Percentiles rank a stretch among this genome's conserved stretches.
Conservation (phyloP, 2,113 vertebrate species). For the Melozone crissalis region DNA sequence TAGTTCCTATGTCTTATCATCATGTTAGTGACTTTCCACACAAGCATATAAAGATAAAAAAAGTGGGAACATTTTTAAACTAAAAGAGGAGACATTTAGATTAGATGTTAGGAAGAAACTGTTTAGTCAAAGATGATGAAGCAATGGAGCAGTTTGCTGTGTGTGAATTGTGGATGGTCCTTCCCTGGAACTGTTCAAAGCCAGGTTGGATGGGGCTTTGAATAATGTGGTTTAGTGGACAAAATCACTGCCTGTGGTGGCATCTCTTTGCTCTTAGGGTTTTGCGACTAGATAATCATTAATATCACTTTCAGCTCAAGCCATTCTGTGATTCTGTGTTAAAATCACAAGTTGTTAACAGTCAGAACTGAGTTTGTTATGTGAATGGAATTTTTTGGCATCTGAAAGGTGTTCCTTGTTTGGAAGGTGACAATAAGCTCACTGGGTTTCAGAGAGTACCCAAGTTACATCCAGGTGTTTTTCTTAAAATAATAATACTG, state of each 20-base stretch:
- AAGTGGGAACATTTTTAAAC: background rate
- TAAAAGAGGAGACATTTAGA: background rate
- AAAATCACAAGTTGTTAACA: background rate
- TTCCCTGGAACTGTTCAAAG: background rate
- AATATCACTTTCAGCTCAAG: background rate
- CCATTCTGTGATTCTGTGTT: background rate
- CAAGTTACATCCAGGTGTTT: background rate
- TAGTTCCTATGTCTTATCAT: background rate
- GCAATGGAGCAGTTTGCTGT: background rate
- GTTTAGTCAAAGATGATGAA: background rate
- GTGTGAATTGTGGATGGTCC: background rate
- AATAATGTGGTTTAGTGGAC: background rate
- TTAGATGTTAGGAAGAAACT: background rate
- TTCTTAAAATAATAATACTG: background rate
- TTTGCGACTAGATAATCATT: background rate
- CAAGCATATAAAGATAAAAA: background rate
- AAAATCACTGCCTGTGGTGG: background rate
- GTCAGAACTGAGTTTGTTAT: background rate
- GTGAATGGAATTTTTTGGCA: background rate
- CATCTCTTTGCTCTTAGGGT: background rate
- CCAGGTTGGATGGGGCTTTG: background rate
- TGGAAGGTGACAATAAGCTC: background rate
- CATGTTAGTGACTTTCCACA: background rate
- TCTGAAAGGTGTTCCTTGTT: background rate
- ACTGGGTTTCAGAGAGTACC: background rate